phyloP scores from a whole-genome alignment of 2,113 vertebrate species.

The Jaculus jaculus region DNA sequence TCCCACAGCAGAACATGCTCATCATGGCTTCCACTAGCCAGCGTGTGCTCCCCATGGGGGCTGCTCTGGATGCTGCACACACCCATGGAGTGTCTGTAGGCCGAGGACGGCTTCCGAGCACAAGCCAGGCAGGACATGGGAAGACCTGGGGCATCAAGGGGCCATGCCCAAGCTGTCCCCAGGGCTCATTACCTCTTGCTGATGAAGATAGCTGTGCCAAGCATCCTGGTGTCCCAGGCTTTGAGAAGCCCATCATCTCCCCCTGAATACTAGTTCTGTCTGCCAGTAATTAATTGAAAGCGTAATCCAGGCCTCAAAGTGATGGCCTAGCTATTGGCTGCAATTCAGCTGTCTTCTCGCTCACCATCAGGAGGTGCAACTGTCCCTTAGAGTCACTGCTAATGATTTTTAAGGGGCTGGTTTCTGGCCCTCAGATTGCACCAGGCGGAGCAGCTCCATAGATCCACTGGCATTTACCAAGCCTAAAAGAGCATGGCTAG shows the following conservation, averaged over 20 bases:
- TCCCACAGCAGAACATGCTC: slow-evolving; percentile 96
- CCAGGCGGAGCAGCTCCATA: slow-evolving; percentile 87
- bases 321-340: slow-evolving; percentile 89
- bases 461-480: slow-evolving; percentile 90
- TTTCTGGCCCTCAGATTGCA: slow-evolving; percentile 84
- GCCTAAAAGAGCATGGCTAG: slow-evolving; percentile 87
- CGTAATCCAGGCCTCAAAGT: slow-evolving; percentile 97
- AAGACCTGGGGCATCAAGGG: rapidly evolving
- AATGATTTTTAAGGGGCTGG: slow-evolving; percentile 87
- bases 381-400: slow-evolving; percentile 94
- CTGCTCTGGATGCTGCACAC: slow-evolving; percentile 97
- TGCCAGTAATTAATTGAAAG: slow-evolving; percentile 98
- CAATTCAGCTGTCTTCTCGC: slow-evolving; percentile 79
- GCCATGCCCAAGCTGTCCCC: rapidly evolving
- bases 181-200: slow-evolving; percentile 85
- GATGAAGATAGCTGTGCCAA: slow-evolving; percentile 84
- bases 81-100: slow-evolving; percentile 92
- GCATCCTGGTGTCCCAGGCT: slow-evolving; percentile 87
- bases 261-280: slow-evolving; percentile 91
- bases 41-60: slow-evolving; percentile 89
- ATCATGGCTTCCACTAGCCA: slow-evolving; percentile 97
- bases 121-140: rapidly evolving
- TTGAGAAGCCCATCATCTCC: not conserved
- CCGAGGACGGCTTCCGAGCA: rapidly evolving
- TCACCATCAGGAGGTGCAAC: slow-evolving; percentile 87